These are phyloP conservation scores for Macrostomum cliftonense DNA, from an alignment of 2,888 invertebrate species.

Conservation along the genomic window DNA sequence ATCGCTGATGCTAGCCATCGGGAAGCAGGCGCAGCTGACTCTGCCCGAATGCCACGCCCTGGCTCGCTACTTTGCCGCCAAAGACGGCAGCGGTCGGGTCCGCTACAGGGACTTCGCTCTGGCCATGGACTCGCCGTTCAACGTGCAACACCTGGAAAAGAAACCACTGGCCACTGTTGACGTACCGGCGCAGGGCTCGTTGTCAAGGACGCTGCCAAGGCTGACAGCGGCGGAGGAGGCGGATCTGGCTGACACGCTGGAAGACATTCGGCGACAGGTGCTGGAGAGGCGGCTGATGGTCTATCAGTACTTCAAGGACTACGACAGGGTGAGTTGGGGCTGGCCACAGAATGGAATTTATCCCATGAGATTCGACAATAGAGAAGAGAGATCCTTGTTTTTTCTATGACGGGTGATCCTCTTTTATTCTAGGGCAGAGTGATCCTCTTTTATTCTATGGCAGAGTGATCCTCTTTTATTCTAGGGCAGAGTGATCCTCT, in stretches of 20 bases:
- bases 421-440: no score
- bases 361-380: no score
- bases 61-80: slow-evolving; percentile 28
- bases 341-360: no score
- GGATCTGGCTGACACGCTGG: slow-evolving; percentile 20
- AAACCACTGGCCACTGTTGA: slow-evolving; percentile 28
- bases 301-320: slow-evolving; percentile 37
- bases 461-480: no score
- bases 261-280: slow-evolving; percentile 25
- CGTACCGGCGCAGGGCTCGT: slow-evolving; percentile 26
- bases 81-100: slow-evolving; percentile 28
- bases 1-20: slow-evolving; percentile 30
- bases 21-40: slow-evolving; percentile 33
- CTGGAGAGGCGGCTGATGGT: slow-evolving; percentile 28
- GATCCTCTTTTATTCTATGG: no score
- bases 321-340: slow-evolving; percentile 26
- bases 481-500: no score
- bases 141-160: slow-evolving; percentile 34
- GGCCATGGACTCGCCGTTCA: slow-evolving; percentile 35
- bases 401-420: no score
- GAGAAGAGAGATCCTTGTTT: no score
- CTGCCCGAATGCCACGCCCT: slow-evolving; percentile 31
- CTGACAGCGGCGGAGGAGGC: slow-evolving; percentile 24
- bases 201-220: slow-evolving; percentile 27
- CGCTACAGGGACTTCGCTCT: slow-evolving; percentile 35